These are phyloP conservation scores for Hafferia zeledoni DNA, from an alignment of 2,797 vertebrate species.

Conservation along the genomic window DNA sequence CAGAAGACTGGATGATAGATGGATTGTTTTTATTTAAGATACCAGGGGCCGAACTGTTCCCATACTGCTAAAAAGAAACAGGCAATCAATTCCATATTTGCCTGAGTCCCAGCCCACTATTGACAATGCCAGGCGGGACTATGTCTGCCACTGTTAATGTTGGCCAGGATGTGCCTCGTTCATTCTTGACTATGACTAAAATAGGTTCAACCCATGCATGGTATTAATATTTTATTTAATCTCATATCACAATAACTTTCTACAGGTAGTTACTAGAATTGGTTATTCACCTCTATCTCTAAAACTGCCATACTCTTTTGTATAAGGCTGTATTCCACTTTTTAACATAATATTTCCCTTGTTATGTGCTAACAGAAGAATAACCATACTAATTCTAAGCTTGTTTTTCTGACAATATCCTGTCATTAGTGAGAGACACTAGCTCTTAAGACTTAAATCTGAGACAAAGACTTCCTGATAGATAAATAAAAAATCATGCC, in stretches of 20 bases:
- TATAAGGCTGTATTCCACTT: neutral
- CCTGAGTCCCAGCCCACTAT: neutral
- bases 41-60: neutral
- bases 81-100: neutral
- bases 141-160: accelerated
- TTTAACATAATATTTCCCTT: neutral
- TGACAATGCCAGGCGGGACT: neutral
- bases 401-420: neutral
- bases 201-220: neutral
- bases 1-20: neutral
- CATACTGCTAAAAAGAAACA: neutral
- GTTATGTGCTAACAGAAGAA: neutral
- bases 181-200: neutral
- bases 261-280: neutral
- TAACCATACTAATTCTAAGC: neutral
- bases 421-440: neutral
- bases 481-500: neutral
- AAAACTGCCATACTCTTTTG: neutral
- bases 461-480: neutral
- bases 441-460: neutral
- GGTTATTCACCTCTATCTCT: neutral
- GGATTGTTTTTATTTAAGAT: neutral
- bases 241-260: neutral
- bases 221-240: neutral
- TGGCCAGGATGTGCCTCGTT: accelerated